These are phyloP conservation scores for Tragelaphus scriptus DNA, from an alignment of 2,113 vertebrate species.

Conservation along the genomic window DNA sequence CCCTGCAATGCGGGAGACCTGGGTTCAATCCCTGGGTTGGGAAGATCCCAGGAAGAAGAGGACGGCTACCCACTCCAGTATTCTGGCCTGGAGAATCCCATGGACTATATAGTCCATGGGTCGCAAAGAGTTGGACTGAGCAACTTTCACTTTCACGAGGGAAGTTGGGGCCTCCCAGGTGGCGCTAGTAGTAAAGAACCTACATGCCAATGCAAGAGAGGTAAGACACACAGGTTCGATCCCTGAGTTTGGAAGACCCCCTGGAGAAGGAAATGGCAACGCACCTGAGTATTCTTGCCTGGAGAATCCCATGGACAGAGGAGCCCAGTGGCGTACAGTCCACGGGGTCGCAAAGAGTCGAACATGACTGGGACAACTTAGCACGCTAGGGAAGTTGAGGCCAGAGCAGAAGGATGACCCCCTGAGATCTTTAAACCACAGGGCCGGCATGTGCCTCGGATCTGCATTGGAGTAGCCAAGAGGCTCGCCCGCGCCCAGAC, in stretches of 20 bases:
- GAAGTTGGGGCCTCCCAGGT: not conserved
- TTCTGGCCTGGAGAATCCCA: not conserved
- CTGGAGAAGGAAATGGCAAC: not conserved
- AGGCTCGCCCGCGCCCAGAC: accelerated
- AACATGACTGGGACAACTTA: not conserved
- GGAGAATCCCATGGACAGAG: not conserved
- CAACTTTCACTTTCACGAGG: not conserved
- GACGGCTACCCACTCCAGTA: not conserved
- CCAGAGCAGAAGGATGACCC: not conserved
- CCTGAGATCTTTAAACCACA: not conserved
- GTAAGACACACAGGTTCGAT: not conserved
- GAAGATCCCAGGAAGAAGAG: not conserved
- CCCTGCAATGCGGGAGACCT: not conserved
- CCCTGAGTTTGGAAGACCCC: not conserved
- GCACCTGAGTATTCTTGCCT: not conserved
- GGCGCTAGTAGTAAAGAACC: not conserved
- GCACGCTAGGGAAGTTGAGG: not conserved
- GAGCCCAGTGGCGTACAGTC: not conserved
- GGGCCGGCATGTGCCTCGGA: not conserved
- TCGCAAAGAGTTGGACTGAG: not conserved
- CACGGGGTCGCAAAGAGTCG: not conserved
- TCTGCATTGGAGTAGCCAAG: not conserved
- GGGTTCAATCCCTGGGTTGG: not conserved
- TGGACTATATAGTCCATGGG: not conserved
- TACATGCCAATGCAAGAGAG: not conserved